Conservation (phyloP, 2,113 vertebrate genomes). For the Caretta caretta region DNA sequence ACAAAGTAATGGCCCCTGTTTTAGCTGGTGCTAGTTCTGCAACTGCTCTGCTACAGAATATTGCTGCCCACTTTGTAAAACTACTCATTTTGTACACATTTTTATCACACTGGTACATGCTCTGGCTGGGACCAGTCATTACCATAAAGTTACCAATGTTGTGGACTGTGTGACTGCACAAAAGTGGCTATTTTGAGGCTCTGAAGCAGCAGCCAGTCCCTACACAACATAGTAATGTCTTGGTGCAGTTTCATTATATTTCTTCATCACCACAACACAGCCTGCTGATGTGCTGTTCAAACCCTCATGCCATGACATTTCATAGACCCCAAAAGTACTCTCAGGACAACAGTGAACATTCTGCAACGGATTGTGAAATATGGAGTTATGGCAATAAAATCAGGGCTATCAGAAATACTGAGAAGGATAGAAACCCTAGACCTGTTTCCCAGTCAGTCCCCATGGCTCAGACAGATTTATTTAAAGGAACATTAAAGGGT, state of each 20-base stretch:
- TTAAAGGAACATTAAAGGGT: neutral
- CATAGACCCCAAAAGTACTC: neutral
- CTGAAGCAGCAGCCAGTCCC: neutral
- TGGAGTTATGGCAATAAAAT: no score
- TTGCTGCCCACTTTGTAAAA: neutral
- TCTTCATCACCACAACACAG: neutral
- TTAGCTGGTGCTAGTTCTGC: no score
- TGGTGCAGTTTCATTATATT: neutral
- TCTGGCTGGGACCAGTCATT: no score
- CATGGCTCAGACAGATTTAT: neutral
- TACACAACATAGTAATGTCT: no score
- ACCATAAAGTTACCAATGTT: neutral
- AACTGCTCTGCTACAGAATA: no score
- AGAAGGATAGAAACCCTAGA: neutral
- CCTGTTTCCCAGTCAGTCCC: no score
- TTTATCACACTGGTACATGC: neutral
- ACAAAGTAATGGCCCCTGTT: no score
- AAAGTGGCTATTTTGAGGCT: neutral
- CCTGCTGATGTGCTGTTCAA: neutral
- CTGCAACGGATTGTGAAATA: neutral
- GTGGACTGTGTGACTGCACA: neutral
- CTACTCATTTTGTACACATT: neutral
- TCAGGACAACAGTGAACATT: neutral
- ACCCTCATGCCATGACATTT: neutral
- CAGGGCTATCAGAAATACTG: neutral